A percentile compares a stretch with the other conserved stretches of the same genome.
phyloP scores from a whole-genome alignment of 1,140 invertebrate genomes.

The Hycleus cichorii region DNA sequence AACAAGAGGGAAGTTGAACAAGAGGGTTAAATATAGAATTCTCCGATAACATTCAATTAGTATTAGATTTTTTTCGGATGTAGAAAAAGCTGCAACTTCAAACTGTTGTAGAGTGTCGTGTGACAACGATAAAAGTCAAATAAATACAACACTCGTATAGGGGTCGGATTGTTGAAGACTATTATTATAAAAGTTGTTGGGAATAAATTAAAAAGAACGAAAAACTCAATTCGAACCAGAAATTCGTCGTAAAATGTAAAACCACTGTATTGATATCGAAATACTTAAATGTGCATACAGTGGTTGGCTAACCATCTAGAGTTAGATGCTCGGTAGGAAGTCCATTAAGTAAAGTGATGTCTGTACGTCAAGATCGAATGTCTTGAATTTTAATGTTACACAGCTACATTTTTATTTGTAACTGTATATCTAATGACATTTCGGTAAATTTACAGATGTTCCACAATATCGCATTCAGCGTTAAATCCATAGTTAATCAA shows the following conservation, averaged over 20 bases:
- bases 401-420: too few species aligned
- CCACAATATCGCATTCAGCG: too few species aligned
- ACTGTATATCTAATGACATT: neutral
- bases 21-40: conserved; percentile 7
- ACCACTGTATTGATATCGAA: conserved; percentile 16
- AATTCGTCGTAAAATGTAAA: conserved; percentile 12
- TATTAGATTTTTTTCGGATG: neutral
- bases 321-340: conserved; percentile 11
- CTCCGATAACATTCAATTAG: conserved; percentile 14
- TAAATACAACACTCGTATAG: conserved; percentile 13
- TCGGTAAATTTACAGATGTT: conserved; percentile 5
- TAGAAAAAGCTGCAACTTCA: conserved; percentile 10
- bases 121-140: conserved; percentile 15
- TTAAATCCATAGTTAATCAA: too few species aligned
- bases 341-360: conserved; percentile 18
- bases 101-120: conserved; percentile 11
- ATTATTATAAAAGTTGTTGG: conserved; percentile 7
- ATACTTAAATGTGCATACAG: conserved; percentile 9
- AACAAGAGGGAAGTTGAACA: too few species aligned
- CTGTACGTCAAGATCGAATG: conserved; percentile 14
- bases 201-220: conserved; percentile 3
- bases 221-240: conserved; percentile 12
- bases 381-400: conserved; percentile 16
- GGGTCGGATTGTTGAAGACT: conserved; percentile 1
- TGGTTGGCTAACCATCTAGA: conserved; percentile 11